Evolutionary conservation across 2,113 vertebrate genomes (phyloP), one percentile per base, ranked within the genome.

Genomic region (Dendropsophus ebraccatus): DNA sequence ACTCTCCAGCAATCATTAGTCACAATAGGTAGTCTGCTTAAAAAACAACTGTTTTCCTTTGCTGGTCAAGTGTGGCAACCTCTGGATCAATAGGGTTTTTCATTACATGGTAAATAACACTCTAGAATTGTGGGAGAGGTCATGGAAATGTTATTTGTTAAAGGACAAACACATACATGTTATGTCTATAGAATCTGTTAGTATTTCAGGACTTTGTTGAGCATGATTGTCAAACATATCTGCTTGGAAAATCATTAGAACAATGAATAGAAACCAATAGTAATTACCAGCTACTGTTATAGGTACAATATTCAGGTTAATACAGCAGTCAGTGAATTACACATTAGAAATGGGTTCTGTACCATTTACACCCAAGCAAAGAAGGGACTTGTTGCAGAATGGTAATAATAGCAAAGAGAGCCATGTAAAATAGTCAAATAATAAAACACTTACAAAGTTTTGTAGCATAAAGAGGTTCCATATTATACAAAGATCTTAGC

Each of bases 41-140:
- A 79, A 67, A 78, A 85, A 80, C 84, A 80, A 86, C 76, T 70
- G 76, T 86, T 80, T 86, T 80, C 75, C 84, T 80, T 80, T 17
- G n/a, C 76, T 86, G 65, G 84, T 86, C 62, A 86, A 86, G 62
- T 72, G 76, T 86, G 62, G 50, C 60, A 80, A 65, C 54, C 65
- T 58, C 65, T 80, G 76, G 84, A 86, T 86, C 84, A 86, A 80
- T 86, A 86, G 62, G 30, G 76, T 12, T 86, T 86, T 86, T 86
- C 84, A 86, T 86, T 86, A 79, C 84, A 85, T 79, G 60, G 76
- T n/a, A 80, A 86, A 80, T 86, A 86, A 80, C 50, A 70, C 76
- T 80, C 62, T 47, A 77, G 76, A 78, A 85, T 78, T 85, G 65
- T 69, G 49, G 60, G 32, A 79, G 75, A 85, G 47, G 74, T 79